These are phyloP conservation scores for Ondatra zibethicus DNA, from an alignment of 2,113 vertebrate genomes.

Conservation along the genomic window DNA sequence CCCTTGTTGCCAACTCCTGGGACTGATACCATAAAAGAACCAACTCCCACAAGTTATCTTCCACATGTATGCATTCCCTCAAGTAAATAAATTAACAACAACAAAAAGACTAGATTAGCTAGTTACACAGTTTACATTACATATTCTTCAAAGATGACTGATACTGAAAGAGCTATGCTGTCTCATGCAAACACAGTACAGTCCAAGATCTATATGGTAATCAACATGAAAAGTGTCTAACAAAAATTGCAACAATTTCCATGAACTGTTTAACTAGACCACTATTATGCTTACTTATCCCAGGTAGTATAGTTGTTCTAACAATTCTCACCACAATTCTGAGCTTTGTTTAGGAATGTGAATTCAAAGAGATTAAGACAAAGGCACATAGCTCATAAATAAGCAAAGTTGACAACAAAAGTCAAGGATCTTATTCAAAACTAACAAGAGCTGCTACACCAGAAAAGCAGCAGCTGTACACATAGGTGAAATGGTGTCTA, in stretches of 20 bases:
- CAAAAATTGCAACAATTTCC: background rate
- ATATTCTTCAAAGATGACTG: conserved; percentile 18
- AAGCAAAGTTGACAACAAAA: background rate
- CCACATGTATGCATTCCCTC: too few species aligned
- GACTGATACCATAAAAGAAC: background rate
- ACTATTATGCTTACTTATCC: background rate
- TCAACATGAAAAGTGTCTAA: background rate
- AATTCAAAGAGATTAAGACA: background rate
- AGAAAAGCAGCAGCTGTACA: background rate
- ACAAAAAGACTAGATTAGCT: background rate
- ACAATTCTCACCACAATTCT: conserved; percentile 31
- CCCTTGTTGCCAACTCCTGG: background rate
- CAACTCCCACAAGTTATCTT: background rate
- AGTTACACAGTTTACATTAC: background rate
- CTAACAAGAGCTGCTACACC: background rate
- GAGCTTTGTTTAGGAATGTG: background rate
- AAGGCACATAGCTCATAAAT: conserved; percentile 20
- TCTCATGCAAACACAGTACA: background rate
- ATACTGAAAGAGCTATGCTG: background rate
- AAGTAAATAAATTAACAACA: background rate
- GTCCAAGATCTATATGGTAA: background rate
- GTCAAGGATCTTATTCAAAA: conserved; percentile 9
- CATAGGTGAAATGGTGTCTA: background rate
- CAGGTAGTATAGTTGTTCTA: background rate
- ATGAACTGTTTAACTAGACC: background rate